Conservation (phyloP, 2,888 invertebrate species). For the Perizoma affinitatum region DNA sequence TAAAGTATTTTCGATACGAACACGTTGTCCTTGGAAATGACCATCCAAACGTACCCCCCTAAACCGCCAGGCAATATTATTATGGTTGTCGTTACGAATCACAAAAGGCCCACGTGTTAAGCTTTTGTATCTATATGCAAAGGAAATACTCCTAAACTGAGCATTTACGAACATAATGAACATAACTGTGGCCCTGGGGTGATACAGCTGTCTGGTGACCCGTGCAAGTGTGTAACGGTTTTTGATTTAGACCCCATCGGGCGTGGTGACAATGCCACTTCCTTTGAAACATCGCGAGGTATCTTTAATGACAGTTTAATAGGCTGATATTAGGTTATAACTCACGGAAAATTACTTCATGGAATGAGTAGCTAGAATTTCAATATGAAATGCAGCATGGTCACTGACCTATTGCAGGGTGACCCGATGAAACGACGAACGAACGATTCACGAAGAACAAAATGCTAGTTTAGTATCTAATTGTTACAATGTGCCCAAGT, state of each 20-base stretch:
- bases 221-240: conserved; percentile 31
- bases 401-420: too few species aligned
- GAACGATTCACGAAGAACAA: too few species aligned
- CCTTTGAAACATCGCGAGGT: conserved; percentile 22
- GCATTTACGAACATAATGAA: conserved; percentile 21
- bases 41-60: conserved; percentile 11
- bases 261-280: conserved; percentile 29
- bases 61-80: conserved; percentile 1
- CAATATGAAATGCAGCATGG: too few species aligned
- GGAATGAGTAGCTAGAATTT: conserved; percentile 1
- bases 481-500: neutral
- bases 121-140: conserved; percentile 19
- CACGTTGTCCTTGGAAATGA: conserved; percentile 21
- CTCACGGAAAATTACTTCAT: conserved; percentile 1
- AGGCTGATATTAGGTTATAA: conserved; percentile 20
- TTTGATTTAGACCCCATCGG: conserved; percentile 24
- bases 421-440: too few species aligned
- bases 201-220: conserved; percentile 35
- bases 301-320: conserved; percentile 20
- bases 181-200: conserved; percentile 21
- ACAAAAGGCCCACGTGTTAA: conserved; percentile 19
- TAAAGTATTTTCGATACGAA: conserved; percentile 14
- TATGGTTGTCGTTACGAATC: conserved; percentile 13
- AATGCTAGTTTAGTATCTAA: neutral
- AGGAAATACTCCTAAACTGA: conserved; percentile 23